phyloP scores from a whole-genome alignment of 2,113 vertebrate genomes.

The Chaetodon auriga region DNA sequence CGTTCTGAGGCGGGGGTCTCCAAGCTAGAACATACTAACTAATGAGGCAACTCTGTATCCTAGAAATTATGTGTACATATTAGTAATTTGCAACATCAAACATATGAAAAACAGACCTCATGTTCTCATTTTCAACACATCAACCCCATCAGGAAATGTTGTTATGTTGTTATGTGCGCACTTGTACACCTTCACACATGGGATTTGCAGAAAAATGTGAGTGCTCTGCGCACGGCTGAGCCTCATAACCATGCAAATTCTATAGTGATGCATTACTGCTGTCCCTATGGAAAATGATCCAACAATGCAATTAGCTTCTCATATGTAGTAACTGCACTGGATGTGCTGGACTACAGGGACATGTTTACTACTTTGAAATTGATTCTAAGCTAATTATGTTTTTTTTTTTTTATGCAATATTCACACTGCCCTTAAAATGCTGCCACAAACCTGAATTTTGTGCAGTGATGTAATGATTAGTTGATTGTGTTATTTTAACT shows the following conservation, averaged over 20 bases:
- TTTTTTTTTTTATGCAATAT: slow-evolving; percentile 1
- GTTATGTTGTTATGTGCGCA: background rate
- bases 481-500: background rate
- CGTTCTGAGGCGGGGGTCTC: background rate
- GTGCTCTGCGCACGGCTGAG: background rate
- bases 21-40: background rate
- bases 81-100: slow-evolving; percentile 9
- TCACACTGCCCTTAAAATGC: background rate
- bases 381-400: slow-evolving; percentile 10
- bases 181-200: background rate
- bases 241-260: background rate
- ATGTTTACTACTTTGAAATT: background rate
- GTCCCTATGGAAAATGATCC: slow-evolving; percentile 7
- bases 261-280: background rate
- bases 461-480: background rate
- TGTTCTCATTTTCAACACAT: background rate
- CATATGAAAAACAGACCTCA: background rate
- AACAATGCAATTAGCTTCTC: slow-evolving; percentile 16
- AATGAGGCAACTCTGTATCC: background rate
- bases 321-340: background rate
- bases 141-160: background rate
- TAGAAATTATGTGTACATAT: background rate
- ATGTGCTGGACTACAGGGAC: background rate
- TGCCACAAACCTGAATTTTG: background rate
- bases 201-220: slow-evolving; percentile 3